These are phyloP conservation scores for Drosophila kanekoi DNA, from an alignment of 2,888 invertebrate genomes.

Conservation along the genomic window DNA sequence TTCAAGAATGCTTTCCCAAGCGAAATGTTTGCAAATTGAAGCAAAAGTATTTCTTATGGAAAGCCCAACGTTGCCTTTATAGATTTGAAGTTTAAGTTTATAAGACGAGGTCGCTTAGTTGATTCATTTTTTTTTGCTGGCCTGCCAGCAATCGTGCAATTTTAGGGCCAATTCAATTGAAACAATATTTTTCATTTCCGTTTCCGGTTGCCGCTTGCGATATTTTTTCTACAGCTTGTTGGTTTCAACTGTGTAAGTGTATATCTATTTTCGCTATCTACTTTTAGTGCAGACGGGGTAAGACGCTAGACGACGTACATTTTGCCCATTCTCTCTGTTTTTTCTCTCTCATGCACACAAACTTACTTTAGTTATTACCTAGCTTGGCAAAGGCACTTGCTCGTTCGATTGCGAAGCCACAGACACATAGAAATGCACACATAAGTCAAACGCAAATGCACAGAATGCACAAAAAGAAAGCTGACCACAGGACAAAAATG, in stretches of 20 bases:
- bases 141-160: slow-evolving; percentile 75
- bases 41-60: neutral
- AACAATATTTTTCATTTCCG: slow-evolving; percentile 82
- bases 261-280: slow-evolving; percentile 47
- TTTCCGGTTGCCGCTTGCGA: slow-evolving; percentile 71
- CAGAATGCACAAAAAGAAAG: slow-evolving; percentile 44
- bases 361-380: slow-evolving; percentile 33
- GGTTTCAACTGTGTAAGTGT: slow-evolving; percentile 17
- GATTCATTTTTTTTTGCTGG: slow-evolving; percentile 29
- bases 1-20: neutral
- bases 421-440: slow-evolving; percentile 13
- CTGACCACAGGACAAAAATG: slow-evolving; percentile 44
- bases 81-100: too few species aligned
- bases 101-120: slow-evolving; percentile 9
- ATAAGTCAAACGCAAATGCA: slow-evolving; percentile 35
- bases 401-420: slow-evolving; percentile 44
- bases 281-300: slow-evolving; percentile 37
- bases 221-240: slow-evolving; percentile 37
- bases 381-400: slow-evolving; percentile 25
- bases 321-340: neutral
- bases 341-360: neutral
- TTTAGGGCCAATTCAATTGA: slow-evolving; percentile 82
- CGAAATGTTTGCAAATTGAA: neutral
- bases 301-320: slow-evolving; percentile 9
- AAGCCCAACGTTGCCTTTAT: too few species aligned